Base-by-base conservation (phyloP, 2,797 vertebrate genomes). In the Jordanella pulchra region DNA sequence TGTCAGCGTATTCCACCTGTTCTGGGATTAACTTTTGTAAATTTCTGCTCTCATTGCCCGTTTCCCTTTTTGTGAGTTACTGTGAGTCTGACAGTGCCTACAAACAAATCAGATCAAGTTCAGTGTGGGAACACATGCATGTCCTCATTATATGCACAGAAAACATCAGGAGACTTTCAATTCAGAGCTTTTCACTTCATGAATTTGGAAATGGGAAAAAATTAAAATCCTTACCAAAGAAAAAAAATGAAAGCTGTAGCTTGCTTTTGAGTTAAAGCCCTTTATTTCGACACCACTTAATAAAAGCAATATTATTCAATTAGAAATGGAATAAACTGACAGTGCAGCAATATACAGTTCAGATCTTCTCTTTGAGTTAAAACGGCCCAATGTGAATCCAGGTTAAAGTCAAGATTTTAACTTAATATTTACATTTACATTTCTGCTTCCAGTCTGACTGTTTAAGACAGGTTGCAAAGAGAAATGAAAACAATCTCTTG, bases 91-190 rank as follows among this genome's bases (percentile, higher is more conserved):
- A 28, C 27, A 11, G 66, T 53, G 63, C 78, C 65, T 58, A 4
- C 0, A 56, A 70, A 67, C 35, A 47, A 44, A 45, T n/a, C 48
- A 64, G 30, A 47, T 75, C 39, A 18, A 48, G 35, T 18, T 71
- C 58, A 61, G 35, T 48, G 68, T 61, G 48, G 28, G 67, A 69
- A 45, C 39, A 60, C 23, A 32, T 58, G 21, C 9, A 3, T 44
- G 73, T 28, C 78, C 89, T 63, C 67, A 73, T 82, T 75, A 64
- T 76, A 71, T 76, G 61, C 69, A 61, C 28, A 54, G 35, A 73
- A 48, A 82, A 64, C 75, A 64, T 73, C 71, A 67, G 54, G 63
- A 71, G 63, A 73, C 65, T 69, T 78, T 58, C 66, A 70, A 73
- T 78, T 56, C 67, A 51, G 42, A 61, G 71, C 81, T 66, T 66